phyloP scores from a whole-genome alignment of 1,140 invertebrate species.

The Trichomalopsis sarcophagae region DNA sequence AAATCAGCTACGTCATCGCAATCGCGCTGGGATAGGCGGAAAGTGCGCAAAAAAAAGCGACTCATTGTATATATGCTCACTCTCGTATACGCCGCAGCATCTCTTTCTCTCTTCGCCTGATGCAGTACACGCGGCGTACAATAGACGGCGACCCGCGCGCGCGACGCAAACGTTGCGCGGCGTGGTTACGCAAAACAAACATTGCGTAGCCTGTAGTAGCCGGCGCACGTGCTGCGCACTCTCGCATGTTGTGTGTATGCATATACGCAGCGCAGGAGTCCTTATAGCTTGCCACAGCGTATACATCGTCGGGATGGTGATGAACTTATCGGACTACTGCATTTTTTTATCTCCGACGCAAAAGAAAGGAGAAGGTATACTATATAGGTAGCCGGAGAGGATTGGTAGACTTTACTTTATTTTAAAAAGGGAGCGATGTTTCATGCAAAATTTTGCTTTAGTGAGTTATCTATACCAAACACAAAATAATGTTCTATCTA shows the following conservation, averaged over 20 bases:
- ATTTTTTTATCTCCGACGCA: neutral
- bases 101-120: slow-evolving; percentile 2
- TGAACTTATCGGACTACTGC: neutral
- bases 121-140: neutral
- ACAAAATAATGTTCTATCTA: too few species aligned
- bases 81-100: neutral
- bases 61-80: neutral
- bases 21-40: neutral
- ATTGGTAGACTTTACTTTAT: neutral
- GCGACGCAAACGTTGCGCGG: slow-evolving; percentile 21
- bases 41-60: neutral
- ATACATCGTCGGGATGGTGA: neutral
- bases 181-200: slow-evolving; percentile 46
- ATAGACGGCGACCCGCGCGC: neutral
- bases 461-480: too few species aligned
- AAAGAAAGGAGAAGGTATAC: neutral
- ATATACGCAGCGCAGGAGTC: neutral
- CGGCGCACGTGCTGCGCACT: slow-evolving; percentile 18
- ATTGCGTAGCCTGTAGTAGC: slow-evolving; percentile 31
- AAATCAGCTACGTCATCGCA: neutral
- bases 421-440: neutral
- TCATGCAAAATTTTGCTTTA: too few species aligned
- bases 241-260: neutral
- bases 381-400: neutral
- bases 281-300: neutral